Percentiles rank a stretch among this genome's conserved stretches.
Conservation (phyloP, 2,113 vertebrate species). For the Paracanthobrama guichenoti region DNA sequence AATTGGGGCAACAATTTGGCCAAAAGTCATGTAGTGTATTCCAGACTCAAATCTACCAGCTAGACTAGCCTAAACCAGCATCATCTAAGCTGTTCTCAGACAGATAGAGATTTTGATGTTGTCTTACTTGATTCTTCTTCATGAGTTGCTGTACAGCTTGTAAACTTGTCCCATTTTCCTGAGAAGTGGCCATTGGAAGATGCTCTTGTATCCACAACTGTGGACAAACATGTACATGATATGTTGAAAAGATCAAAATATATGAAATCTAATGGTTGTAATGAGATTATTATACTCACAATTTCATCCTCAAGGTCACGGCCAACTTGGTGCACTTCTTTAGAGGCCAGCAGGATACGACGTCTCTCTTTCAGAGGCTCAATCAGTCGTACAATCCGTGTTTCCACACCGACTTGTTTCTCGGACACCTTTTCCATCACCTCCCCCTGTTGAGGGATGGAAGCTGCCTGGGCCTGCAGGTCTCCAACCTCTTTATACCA, state of each 20-base stretch:
- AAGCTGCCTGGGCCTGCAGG: conserved; percentile 81
- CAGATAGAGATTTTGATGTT: conserved; percentile 37
- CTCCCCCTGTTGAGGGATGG: conserved; percentile 79
- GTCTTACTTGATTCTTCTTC: conserved; percentile 89
- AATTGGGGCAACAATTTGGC: not conserved
- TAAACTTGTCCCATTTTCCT: conserved; percentile 83
- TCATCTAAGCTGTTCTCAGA: not conserved
- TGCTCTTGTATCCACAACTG: conserved; percentile 90
- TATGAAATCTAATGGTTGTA: not conserved
- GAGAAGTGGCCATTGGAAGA: conserved; percentile 82
- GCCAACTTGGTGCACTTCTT: conserved; percentile 91
- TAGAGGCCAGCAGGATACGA: conserved; percentile 86
- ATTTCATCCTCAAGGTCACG: conserved; percentile 90
- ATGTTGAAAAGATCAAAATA: not conserved
- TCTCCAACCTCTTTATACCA: conserved; percentile 89
- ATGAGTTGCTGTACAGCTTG: conserved; percentile 90
- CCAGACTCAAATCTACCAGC: not conserved
- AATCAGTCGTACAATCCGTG: conserved; percentile 86
- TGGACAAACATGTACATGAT: conserved; percentile 33
- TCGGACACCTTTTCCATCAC: conserved; percentile 75
- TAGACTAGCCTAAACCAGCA: not conserved
- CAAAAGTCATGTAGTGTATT: not conserved
- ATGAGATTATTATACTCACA: conserved; percentile 70
- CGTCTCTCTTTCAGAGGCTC: conserved; percentile 89
- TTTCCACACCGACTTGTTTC: conserved; percentile 81